Evolutionary conservation across 2,888 invertebrate genomes (phyloP).

Genomic region (Monopis laevigella): DNA sequence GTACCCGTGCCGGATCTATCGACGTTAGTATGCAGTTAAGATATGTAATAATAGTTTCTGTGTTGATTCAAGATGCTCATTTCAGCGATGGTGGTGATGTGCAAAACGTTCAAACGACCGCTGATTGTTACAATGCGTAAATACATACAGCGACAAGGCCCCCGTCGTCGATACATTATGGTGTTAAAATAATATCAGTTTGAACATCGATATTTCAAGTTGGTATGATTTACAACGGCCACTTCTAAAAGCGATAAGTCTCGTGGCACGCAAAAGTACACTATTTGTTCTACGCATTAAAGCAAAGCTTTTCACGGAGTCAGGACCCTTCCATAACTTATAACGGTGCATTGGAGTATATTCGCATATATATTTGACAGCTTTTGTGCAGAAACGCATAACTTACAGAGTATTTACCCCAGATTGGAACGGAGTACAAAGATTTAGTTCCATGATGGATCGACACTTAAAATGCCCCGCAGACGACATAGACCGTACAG

Average conservation of each 20-base stretch:
- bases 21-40: constrained; percentile 18
- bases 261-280: constrained; percentile 18
- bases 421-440: constrained; percentile 7
- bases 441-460: constrained; percentile 8
- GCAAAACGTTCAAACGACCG: constrained; percentile 1
- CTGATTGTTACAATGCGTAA: background rate
- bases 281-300: constrained; percentile 23
- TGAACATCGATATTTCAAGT: background rate
- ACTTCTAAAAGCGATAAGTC: constrained; percentile 19
- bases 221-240: constrained; percentile 17
- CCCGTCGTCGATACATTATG: constrained; percentile 2
- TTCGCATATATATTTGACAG: constrained; percentile 26
- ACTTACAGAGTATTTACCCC: constrained; percentile 13
- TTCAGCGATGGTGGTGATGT: background rate
- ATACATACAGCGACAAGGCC: too few relatives aligned
- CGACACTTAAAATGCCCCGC: constrained; percentile 7
- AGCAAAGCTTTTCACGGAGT: constrained; percentile 20
- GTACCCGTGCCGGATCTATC: constrained; percentile 21
- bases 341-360: constrained; percentile 20
- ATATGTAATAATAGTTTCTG: constrained; percentile 26
- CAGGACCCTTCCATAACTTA: constrained; percentile 20
- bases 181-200: background rate
- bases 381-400: constrained; percentile 15
- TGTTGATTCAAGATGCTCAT: constrained; percentile 23
- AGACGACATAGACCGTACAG: background rate